Evolutionary conservation across 2,888 invertebrate species (phyloP).

Genomic region (Pelosia muscerda): DNA sequence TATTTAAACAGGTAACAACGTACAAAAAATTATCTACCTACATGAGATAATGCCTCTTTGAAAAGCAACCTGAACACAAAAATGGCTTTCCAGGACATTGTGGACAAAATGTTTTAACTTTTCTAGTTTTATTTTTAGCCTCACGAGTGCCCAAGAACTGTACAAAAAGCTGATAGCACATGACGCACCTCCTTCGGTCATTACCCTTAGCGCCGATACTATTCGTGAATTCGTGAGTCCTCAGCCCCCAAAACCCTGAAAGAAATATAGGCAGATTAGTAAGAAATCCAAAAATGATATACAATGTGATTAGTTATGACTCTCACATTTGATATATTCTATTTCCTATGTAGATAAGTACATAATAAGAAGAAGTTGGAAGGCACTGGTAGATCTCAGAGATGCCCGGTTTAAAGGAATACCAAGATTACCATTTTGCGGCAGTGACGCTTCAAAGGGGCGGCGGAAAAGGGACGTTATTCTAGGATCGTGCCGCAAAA

Average conservation of each 20-base stretch:
- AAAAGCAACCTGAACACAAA: slow-evolving; percentile 44
- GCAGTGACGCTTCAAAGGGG: not conserved
- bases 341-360: not conserved
- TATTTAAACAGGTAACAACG: too few species aligned
- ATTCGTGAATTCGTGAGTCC: slow-evolving; percentile 36
- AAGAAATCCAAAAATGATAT: not conserved
- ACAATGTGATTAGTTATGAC: not conserved
- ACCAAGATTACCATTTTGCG: not conserved
- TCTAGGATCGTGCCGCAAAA: not conserved
- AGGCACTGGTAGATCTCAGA: not conserved
- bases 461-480: not conserved
- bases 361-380: not conserved
- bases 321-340: not conserved
- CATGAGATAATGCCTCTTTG: slow-evolving; percentile 21
- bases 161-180: slow-evolving; percentile 49
- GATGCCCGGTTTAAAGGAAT: not conserved
- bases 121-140: slow-evolving; percentile 46
- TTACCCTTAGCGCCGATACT: slow-evolving; percentile 33
- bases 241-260: slow-evolving; percentile 6
- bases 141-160: slow-evolving; percentile 44
- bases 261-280: not conserved
- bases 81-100: slow-evolving; percentile 47
- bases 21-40: not conserved
- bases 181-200: slow-evolving; percentile 44
- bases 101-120: slow-evolving; percentile 47